phyloP scores from a whole-genome alignment of 2,888 invertebrate genomes.

The Labia minor region DNA sequence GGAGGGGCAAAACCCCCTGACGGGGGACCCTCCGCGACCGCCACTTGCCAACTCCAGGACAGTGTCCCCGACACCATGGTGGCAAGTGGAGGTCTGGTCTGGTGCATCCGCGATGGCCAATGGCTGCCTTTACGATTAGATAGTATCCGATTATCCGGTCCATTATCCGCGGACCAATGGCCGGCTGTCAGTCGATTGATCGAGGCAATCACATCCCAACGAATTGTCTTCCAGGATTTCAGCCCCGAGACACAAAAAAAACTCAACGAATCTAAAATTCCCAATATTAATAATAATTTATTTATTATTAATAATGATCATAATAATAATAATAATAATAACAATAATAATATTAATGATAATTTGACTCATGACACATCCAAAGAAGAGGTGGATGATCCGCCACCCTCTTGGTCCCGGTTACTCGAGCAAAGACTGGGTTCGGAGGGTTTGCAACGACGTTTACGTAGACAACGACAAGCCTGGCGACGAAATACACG shows the following conservation, averaged over 20 bases:
- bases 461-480: conserved; percentile 3
- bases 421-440: background rate
- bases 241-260: background rate
- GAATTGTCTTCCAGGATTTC: conserved; percentile 45
- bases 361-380: background rate
- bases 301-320: conserved; percentile 37
- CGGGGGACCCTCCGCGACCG: conserved; percentile 1
- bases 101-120: conserved; percentile 23
- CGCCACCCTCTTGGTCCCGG: background rate
- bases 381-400: too few relatives aligned
- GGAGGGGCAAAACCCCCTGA: background rate
- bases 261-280: too few relatives aligned
- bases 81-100: conserved; percentile 21
- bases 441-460: background rate
- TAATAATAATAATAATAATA: conserved; percentile 25
- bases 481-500: background rate
- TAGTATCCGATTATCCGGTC: conserved; percentile 53
- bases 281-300: conserved; percentile 29
- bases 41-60: conserved; percentile 21
- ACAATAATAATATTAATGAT: conserved; percentile 24
- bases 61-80: conserved; percentile 18
- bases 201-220: conserved; percentile 51
- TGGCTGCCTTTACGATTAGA: conserved; percentile 52
- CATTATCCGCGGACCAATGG: conserved; percentile 53
- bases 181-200: conserved; percentile 54